Conservation (phyloP, 64 coral and sea anemone genomes). For the Astreopora myriophthalma region DNA sequence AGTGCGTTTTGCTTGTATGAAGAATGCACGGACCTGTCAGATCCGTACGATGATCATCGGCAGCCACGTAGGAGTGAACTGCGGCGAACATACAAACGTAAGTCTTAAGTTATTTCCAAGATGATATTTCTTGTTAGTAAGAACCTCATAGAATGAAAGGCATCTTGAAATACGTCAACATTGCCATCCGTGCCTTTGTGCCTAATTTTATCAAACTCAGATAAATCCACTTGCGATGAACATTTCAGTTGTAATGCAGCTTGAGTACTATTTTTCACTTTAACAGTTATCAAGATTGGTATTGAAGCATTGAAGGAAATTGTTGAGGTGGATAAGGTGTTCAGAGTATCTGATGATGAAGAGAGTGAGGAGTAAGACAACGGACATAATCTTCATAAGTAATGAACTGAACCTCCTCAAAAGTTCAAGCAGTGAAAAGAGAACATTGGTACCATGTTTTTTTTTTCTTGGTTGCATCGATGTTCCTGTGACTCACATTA, state of each 20-base stretch:
- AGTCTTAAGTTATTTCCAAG: neutral
- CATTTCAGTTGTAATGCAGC: neutral
- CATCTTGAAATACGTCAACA: neutral
- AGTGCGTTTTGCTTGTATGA: conserved; percentile 2
- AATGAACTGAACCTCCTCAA: neutral
- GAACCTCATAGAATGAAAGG: neutral
- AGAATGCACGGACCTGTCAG: neutral
- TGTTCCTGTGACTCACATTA: neutral
- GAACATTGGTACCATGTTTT: neutral
- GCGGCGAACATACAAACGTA: neutral
- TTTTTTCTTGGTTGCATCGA: neutral
- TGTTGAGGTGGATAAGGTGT: neutral
- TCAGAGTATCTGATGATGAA: neutral
- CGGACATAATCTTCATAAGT: neutral
- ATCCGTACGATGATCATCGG: neutral
- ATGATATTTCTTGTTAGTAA: neutral
- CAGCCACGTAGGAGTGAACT: neutral
- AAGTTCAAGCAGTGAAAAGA: neutral
- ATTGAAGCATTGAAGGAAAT: neutral
- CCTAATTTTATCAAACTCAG: neutral
- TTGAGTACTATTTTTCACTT: neutral
- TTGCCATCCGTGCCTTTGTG: neutral
- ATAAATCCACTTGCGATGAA: neutral
- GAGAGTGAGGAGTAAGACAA: neutral
- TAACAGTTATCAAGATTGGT: conserved; percentile 1